Conservation (phyloP, 2,113 vertebrate species). For the pig (Sus scrofa) region T2T-Sscrofa CM000828.6:58119501-58120000, state of each 20-base stretch:
- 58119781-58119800: neutral
- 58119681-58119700: neutral
- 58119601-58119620: neutral
- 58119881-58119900: neutral
- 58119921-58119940: neutral
- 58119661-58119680: neutral
- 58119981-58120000: neutral
- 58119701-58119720: neutral
- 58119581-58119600: neutral
- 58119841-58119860: neutral
- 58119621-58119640: neutral
- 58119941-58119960: neutral
- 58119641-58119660: neutral
- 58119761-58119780: neutral
- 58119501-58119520: neutral
- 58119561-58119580: neutral
- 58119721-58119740: neutral
- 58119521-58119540: neutral
- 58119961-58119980: neutral
- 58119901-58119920: neutral
- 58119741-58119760: neutral
- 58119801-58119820: neutral
- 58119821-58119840: neutral
- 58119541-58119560: neutral
- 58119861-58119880: neutral